Percentiles rank a stretch among this genome's conserved stretches.
phyloP scores from a whole-genome alignment of 53 echinoderm and acorn worm species.

The Echinometra lucunter region DNA sequence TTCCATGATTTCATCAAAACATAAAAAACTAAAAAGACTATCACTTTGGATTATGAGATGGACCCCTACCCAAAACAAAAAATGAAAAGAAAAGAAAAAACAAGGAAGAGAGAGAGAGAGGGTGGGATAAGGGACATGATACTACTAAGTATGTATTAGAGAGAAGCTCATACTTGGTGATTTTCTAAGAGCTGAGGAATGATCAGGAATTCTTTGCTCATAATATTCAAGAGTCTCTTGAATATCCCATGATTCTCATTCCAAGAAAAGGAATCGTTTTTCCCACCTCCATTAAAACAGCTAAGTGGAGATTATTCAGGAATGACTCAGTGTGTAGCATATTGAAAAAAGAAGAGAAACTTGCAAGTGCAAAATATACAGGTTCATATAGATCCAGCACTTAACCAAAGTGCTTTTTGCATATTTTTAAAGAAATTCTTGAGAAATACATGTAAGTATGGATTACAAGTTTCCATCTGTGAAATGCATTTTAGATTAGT shows the following conservation, averaged over 20 bases:
- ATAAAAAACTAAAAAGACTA: no score
- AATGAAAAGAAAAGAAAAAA: background rate
- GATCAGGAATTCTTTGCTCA: background rate
- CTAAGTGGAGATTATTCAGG: background rate
- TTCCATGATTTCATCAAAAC: no score
- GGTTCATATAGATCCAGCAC: no score
- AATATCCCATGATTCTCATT: background rate
- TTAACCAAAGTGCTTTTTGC: background rate
- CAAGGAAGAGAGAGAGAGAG: background rate
- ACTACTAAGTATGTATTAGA: background rate
- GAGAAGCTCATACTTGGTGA: background rate
- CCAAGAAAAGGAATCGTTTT: background rate
- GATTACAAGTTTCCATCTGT: background rate
- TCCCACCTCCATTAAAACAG: background rate
- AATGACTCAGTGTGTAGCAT: background rate
- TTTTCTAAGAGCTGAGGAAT: background rate
- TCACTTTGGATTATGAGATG: no score
- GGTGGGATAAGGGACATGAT: no score
- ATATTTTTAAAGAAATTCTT: background rate
- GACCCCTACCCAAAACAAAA: no score
- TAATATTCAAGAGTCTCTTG: conserved; percentile 3
- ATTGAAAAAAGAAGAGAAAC: background rate
- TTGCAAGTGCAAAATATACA: background rate
- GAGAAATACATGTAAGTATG: background rate
- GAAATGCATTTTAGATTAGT: background rate